A percentile compares a stretch with the other conserved stretches of the same genome.
phyloP scores from a whole-genome alignment of 2,888 invertebrate species.

The Elaeidobius kamerunicus region DNA sequence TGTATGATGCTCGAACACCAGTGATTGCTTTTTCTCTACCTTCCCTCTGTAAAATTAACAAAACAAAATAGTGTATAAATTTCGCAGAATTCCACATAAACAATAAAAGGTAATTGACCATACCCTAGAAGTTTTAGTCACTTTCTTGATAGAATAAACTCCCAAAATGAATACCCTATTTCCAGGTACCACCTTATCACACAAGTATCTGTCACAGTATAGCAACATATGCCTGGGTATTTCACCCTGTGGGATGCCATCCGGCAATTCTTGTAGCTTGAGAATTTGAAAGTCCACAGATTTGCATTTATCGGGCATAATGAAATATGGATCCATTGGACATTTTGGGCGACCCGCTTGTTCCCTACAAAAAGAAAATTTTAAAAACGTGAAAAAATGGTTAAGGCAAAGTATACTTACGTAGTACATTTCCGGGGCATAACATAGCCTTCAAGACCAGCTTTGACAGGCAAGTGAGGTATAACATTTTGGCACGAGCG shows the following conservation, averaged over 20 bases:
- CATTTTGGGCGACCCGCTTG: slow-evolving; percentile 93
- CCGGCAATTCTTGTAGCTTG: slow-evolving; percentile 96
- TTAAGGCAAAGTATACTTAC: slow-evolving; percentile 54
- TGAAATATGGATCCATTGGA: slow-evolving; percentile 96
- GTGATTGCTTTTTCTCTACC: slow-evolving; percentile 76
- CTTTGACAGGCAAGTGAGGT: slow-evolving; percentile 85
- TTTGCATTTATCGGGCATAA: slow-evolving; percentile 95
- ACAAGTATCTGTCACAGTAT: slow-evolving; percentile 90
- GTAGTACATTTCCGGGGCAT: slow-evolving; percentile 93
- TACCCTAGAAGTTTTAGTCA: slow-evolving; percentile 61
- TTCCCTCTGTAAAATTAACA: slow-evolving; percentile 53
- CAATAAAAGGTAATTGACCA: no score
- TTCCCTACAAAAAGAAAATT: slow-evolving; percentile 61
- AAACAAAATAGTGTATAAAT: neutral
- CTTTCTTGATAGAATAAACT: slow-evolving; percentile 94
- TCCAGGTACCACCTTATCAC: slow-evolving; percentile 94
- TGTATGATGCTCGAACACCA: slow-evolving; percentile 91
- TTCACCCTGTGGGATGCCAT: slow-evolving; percentile 94
- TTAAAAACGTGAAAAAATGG: neutral
- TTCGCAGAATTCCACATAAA: no score
- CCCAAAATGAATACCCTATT: slow-evolving; percentile 92
- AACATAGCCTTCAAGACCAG: slow-evolving; percentile 94
- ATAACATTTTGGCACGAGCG: slow-evolving; percentile 88
- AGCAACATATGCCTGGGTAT: slow-evolving; percentile 95
- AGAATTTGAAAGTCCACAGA: slow-evolving; percentile 98